Percentiles rank a stretch among this genome's conserved stretches.
These are phyloP conservation scores for Hypsopygia costalis DNA, from an alignment of 2,888 invertebrate genomes.

Conservation along the genomic window DNA sequence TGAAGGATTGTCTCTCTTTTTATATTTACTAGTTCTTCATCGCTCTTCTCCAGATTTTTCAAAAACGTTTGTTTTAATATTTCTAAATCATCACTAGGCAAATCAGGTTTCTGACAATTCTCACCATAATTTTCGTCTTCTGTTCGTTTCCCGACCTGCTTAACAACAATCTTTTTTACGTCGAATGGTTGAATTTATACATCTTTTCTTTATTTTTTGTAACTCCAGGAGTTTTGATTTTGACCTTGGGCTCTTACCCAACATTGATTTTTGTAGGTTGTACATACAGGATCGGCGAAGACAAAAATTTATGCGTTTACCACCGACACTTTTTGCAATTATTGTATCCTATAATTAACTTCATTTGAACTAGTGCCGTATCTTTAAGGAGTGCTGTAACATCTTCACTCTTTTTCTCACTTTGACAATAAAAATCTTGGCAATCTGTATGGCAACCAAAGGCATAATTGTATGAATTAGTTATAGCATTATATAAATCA, in stretches of 20 bases:
- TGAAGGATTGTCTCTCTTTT: constrained; percentile 13
- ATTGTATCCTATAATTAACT: background rate
- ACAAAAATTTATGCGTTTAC: constrained; percentile 7
- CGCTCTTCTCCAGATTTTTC: constrained; percentile 5
- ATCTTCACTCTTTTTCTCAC: background rate
- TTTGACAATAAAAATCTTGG: background rate
- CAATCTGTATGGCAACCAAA: background rate
- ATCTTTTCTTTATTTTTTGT: background rate
- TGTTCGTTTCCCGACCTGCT: background rate
- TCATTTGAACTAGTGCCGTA: background rate
- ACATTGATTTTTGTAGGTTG: background rate
- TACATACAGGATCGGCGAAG: background rate
- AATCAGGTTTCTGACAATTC: background rate
- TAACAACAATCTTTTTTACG: background rate
- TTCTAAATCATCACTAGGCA: background rate
- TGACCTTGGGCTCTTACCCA: background rate
- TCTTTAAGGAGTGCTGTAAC: background rate
- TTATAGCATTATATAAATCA: background rate
- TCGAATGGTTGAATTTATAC: background rate
- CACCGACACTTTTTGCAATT: constrained; percentile 6
- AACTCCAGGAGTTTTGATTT: background rate
- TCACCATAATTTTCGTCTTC: background rate
- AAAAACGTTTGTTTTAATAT: constrained; percentile 3
- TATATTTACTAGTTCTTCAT: constrained; percentile 2
- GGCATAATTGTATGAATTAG: background rate